Evolutionary conservation across 2,113 vertebrate species (phyloP).

Genomic region (Smithornis capensis): DNA sequence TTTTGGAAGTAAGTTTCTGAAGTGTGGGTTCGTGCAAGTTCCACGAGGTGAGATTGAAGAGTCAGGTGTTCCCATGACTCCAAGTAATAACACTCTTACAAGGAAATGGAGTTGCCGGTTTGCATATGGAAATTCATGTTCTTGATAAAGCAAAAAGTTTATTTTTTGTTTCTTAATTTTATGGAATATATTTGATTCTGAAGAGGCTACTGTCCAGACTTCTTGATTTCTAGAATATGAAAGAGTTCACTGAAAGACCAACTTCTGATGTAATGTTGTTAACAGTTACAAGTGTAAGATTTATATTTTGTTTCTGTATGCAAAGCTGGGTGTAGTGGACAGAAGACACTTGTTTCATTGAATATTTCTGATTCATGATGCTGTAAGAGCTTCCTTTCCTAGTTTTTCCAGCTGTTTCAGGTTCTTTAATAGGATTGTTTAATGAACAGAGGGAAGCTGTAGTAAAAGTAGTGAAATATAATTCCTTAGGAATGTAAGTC

Average conservation of each 20-base stretch:
- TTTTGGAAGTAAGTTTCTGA: not conserved
- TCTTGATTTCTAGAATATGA: not conserved
- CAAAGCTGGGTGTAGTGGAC: not conserved
- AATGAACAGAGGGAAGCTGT: not conserved
- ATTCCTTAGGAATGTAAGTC: not conserved
- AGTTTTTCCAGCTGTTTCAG: not conserved
- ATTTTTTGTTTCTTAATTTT: not conserved
- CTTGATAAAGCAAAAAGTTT: not conserved
- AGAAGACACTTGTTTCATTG: not conserved
- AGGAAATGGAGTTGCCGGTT: not conserved
- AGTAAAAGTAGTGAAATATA: not conserved
- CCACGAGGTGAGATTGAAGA: not conserved
- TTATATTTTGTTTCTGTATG: not conserved
- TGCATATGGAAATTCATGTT: not conserved
- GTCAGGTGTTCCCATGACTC: not conserved
- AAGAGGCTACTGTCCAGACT: not conserved
- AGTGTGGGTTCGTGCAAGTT: not conserved
- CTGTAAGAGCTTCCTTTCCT: not conserved
- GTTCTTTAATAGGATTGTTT: not conserved
- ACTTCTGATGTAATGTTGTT: not conserved
- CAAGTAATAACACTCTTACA: accelerated
- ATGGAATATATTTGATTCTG: not conserved
- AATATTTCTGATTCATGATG: not conserved
- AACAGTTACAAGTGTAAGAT: too few relatives aligned
- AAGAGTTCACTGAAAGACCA: not conserved